These are phyloP conservation scores for Argyresthia goedartella DNA, from an alignment of 2,888 invertebrate genomes.

Conservation along the genomic window DNA sequence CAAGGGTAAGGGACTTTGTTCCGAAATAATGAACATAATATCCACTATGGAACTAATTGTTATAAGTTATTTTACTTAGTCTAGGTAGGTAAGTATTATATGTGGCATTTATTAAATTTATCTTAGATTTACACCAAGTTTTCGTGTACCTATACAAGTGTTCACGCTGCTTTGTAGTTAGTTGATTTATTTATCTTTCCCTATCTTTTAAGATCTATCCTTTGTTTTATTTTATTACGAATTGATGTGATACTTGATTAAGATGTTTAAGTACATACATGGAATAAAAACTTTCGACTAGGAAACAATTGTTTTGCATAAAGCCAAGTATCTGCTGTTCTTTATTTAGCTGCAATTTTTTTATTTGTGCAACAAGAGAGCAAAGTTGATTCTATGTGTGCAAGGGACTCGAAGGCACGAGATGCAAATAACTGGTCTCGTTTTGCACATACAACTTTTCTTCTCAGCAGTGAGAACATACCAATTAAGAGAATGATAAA, in stretches of 20 bases:
- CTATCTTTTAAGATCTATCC: slow-evolving; percentile 9
- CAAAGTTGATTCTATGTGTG: too few relatives aligned
- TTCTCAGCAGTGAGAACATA: too few relatives aligned
- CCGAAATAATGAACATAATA: too few relatives aligned
- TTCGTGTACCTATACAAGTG: not conserved
- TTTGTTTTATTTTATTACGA: slow-evolving; percentile 29
- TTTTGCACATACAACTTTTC: too few relatives aligned
- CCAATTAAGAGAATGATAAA: too few relatives aligned
- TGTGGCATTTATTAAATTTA: slow-evolving; percentile 17
- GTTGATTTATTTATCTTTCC: slow-evolving; percentile 34
- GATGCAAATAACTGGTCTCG: too few relatives aligned
- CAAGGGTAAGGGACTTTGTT: too few relatives aligned
- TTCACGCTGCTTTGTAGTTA: not conserved
- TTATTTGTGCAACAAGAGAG: too few relatives aligned
- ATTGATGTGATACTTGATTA: slow-evolving; percentile 60
- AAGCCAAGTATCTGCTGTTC: too few relatives aligned
- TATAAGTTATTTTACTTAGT: not conserved
- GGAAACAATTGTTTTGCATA: slow-evolving; percentile 8
- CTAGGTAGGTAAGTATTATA: slow-evolving; percentile 16
- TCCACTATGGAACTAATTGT: not conserved
- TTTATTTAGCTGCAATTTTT: too few relatives aligned
- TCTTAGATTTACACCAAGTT: not conserved
- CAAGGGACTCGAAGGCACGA: too few relatives aligned
- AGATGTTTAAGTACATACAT: slow-evolving; percentile 55
- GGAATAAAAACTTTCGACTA: slow-evolving; percentile 47